Base-by-base conservation (phyloP, 2,888 invertebrate species). In the Apamea monoglypha region DNA sequence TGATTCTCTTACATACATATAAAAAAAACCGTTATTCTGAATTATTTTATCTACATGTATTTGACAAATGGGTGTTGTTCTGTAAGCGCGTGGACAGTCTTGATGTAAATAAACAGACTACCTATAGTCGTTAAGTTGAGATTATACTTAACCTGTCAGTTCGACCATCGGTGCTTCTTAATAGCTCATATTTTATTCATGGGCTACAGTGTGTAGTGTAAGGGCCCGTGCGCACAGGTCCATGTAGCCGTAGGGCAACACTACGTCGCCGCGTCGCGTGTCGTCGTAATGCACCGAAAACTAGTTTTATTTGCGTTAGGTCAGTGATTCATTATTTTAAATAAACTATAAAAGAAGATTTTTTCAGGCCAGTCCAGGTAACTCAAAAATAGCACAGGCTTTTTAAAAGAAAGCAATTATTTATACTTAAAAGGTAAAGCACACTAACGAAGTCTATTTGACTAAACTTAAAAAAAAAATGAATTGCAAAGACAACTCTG, bases 111-210 rank as follows among this genome's bases (percentile, higher is more conserved):
- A 86, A 84, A 87, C 66, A 71, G 72, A 75, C 80, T 75, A 80
- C 80, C 56, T 50, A 44, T 25, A 36, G 71, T 74, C 74, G 76
- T 84, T 76, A 84, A 75, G 50, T 69, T 59, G 16, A n/a, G 59
- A 77, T 84, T 77, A 87, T 67, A 70, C 76, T 84, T 67, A 87
- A 87, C 68, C 70, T 87, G 84, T 80, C 80, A 75, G 29, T 77
- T 72, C 12, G 50, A 16, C 61, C 21, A 73, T 87, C 64, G 18
- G 14, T 25, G 69, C 68, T 78, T 80, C 77, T 36, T 80, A 81
- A 85, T 84, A 36, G 73, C 53, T 76, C 40, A 87, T 87, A 36
- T 76, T 82, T 86, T 85, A 86, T 86, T 86, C 79, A 86, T 82
- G 14, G 32, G 16, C 0, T 71, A 59, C 29, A 68, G 53, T 44